A percentile compares a stretch with the other conserved stretches of the same genome.
Conservation (phyloP, 2,888 invertebrate genomes). For the Scaeva pyrastri region DNA sequence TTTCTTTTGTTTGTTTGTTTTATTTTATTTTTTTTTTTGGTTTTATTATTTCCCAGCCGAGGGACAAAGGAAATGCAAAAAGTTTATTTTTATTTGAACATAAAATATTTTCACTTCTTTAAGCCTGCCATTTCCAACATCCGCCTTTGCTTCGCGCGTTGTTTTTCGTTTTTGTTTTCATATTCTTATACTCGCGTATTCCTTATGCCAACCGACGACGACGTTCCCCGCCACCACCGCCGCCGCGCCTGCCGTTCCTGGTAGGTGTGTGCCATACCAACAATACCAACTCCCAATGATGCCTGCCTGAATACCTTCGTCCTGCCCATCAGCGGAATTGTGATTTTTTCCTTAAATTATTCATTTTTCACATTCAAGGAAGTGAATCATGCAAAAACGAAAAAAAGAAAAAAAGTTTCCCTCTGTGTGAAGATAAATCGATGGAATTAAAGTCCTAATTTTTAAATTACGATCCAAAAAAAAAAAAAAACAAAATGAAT, state of each 20-base stretch:
- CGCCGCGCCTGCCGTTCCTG: not conserved
- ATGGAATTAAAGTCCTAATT: conserved; percentile 49
- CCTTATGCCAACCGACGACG: too few species aligned
- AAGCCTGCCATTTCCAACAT: conserved; percentile 40
- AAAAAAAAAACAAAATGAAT: not conserved
- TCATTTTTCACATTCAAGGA: conserved; percentile 14
- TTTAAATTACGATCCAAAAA: conserved; percentile 20
- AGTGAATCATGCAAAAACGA: conserved; percentile 36
- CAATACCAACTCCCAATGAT: not conserved
- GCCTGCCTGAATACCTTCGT: conserved; percentile 39
- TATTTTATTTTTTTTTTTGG: not conserved
- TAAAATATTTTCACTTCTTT: conserved; percentile 48
- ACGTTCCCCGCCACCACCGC: too few species aligned
- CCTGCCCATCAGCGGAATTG: conserved; percentile 28
- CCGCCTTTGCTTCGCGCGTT: conserved; percentile 33
- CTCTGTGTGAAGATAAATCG: conserved; percentile 28
- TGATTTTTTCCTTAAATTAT: conserved; percentile 45
- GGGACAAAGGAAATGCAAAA: conserved; percentile 43
- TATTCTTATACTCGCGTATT: too few species aligned
- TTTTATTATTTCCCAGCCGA: conserved; percentile 14
- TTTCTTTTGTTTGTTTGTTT: not conserved
- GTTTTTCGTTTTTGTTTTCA: conserved; percentile 17
- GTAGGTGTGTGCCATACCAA: not conserved
- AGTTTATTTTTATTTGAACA: conserved; percentile 49
- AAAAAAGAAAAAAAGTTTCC: not conserved